phyloP scores from a whole-genome alignment of 2,797 vertebrate species.

The Dallia pectoralis region DNA sequence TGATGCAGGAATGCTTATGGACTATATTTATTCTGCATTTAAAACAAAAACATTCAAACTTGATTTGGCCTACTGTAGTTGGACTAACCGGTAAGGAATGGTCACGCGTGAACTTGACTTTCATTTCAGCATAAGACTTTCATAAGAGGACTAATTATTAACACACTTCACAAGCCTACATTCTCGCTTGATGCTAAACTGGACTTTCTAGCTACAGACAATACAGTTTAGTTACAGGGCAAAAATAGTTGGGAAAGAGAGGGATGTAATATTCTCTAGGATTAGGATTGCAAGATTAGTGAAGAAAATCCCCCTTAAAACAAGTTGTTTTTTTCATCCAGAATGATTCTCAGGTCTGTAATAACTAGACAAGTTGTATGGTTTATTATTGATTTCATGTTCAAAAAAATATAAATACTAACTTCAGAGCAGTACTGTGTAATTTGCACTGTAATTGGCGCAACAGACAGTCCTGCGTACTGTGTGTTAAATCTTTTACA shows the following conservation, averaged over 20 bases:
- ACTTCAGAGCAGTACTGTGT: too few relatives aligned
- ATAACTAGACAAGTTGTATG: too few relatives aligned
- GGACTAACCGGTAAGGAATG: background rate
- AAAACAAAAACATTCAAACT: background rate
- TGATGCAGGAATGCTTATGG: background rate
- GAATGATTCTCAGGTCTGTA: too few relatives aligned
- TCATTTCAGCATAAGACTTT: background rate
- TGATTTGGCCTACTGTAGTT: background rate
- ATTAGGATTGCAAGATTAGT: background rate
- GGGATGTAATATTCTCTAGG: too few relatives aligned
- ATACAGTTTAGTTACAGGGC: background rate
- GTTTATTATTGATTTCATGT: too few relatives aligned
- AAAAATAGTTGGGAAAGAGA: background rate
- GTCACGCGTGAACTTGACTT: constrained; percentile 10
- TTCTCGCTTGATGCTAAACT: background rate
- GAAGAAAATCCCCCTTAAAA: too few relatives aligned
- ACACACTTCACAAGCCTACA: constrained; percentile 1
- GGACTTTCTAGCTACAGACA: background rate
- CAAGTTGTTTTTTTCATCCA: too few relatives aligned
- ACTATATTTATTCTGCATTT: background rate
- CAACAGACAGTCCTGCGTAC: too few relatives aligned
- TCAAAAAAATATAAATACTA: too few relatives aligned
- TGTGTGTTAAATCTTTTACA: too few relatives aligned
- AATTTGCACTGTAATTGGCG: too few relatives aligned
- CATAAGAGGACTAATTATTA: constrained; percentile 10